Conservation (phyloP, 2,113 vertebrate genomes). For the Pseudois nayaur region DNA sequence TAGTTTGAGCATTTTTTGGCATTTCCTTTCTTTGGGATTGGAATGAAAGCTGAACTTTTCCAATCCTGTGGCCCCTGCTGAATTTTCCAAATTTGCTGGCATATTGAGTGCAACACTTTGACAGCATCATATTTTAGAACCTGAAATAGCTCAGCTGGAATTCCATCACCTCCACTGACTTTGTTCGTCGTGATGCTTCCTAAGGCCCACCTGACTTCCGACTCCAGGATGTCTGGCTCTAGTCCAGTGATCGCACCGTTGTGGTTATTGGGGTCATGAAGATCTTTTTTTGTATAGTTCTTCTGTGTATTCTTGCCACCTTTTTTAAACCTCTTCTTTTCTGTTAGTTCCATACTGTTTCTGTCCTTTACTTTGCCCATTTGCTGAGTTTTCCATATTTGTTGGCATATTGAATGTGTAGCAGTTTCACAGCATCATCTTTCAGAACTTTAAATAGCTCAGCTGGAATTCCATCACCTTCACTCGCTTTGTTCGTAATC, state of each 20-base stretch:
- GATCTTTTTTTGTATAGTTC: not conserved
- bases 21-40: not conserved
- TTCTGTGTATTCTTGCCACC: not conserved
- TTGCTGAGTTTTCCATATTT: not conserved
- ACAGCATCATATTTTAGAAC: not conserved
- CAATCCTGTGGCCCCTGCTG: not conserved
- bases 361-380: not conserved
- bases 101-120: not conserved
- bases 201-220: not conserved
- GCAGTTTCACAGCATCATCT: not conserved
- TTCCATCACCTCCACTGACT: not conserved
- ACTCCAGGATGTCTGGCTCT: not conserved
- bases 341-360: not conserved
- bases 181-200: not conserved
- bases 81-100: not conserved
- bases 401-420: not conserved
- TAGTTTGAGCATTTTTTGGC: not conserved
- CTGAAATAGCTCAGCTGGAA: not conserved
- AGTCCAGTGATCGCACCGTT: not conserved
- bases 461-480: not conserved
- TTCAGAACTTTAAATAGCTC: not conserved
- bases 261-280: not conserved
- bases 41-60: not conserved
- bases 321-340: not conserved
- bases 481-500: not conserved